Evolutionary conservation across 2,888 invertebrate genomes (phyloP), one percentile per base, ranked within the genome.

Genomic region (Caenorhabditis sp.): DNA sequence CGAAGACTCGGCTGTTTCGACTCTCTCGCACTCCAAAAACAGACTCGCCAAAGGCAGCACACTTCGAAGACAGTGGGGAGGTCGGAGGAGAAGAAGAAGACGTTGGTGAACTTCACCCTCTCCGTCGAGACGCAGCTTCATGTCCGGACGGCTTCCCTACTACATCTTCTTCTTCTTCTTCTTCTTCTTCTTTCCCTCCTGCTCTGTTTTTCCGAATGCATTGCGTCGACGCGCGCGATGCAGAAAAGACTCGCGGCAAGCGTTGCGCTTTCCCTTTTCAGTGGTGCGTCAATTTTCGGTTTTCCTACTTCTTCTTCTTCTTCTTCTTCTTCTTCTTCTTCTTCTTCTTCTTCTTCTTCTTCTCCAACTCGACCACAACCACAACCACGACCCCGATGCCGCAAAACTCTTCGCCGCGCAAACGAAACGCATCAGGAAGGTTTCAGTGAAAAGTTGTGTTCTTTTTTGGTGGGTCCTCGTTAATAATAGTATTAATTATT

Each of bases 61-160:
- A n/a, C n/a, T n/a, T n/a, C n/a, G n/a, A n/a, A 32, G 45, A 8
- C 20, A 35, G 27, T 27, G 27, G 24, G 45, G 37, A 37, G 43
- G 46, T 13, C 46, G 26, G 27, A 26, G 41, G 11, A 61, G 43
- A 39, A 27, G 37, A 39, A 56, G 52, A 59, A 41, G 58, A 32
- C 52, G 68, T 59, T 32, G 56, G n/a, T 58, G 66, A 43, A 58
- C 15, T 59, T 52, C 50, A 43, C 66, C 30, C 30, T 7, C 30
- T 30, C 41, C 39, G 15, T 22, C 39, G 52, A 68, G 52, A 61
- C 53, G 45, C 70, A 46, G 70, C 41, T 55, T 50, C 15, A 20
- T 50, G 43, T 59, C 66, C 58, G 58, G 43, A 53, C n/a, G n/a
- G 39, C 41, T 22, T 30, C n/a, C 32, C 63, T 32, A 32, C 58